Conservation (phyloP, 2,888 invertebrate species). For the Andrena minutula region DNA sequence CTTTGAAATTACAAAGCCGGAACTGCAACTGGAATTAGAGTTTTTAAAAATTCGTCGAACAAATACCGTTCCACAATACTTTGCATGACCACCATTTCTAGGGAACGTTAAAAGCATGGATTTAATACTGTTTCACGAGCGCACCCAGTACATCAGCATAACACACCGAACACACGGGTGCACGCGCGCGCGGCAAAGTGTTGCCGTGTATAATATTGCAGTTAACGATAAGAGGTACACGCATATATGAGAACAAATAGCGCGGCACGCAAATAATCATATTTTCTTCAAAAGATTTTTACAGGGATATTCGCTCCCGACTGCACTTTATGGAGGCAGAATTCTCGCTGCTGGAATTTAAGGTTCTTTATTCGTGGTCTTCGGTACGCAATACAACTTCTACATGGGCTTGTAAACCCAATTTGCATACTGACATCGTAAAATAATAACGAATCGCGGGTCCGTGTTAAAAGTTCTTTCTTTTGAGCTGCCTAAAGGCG, state of each 20-base stretch:
- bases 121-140: not conserved
- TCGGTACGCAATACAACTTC: not conserved
- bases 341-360: conserved; percentile 16
- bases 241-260: conserved; percentile 51
- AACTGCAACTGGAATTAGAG: too few relatives aligned
- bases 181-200: not conserved
- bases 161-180: conserved; percentile 17
- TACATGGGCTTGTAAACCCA: not conserved
- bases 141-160: conserved; percentile 18
- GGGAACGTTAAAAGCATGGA: not conserved
- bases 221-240: conserved; percentile 39
- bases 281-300: conserved; percentile 31
- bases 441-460: conserved; percentile 2
- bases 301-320: conserved; percentile 5
- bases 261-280: conserved; percentile 34
- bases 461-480: not conserved
- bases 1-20: too few relatives aligned
- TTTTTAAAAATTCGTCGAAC: not conserved
- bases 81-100: not conserved
- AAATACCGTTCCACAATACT: not conserved
- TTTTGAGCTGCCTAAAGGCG: not conserved
- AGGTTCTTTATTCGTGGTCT: not conserved
- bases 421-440: not conserved
- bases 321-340: conserved; percentile 14
- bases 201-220: conserved; percentile 19